Evolutionary conservation across 1,140 invertebrate genomes (phyloP).

Genomic region (Drosophila sp.): DNA sequence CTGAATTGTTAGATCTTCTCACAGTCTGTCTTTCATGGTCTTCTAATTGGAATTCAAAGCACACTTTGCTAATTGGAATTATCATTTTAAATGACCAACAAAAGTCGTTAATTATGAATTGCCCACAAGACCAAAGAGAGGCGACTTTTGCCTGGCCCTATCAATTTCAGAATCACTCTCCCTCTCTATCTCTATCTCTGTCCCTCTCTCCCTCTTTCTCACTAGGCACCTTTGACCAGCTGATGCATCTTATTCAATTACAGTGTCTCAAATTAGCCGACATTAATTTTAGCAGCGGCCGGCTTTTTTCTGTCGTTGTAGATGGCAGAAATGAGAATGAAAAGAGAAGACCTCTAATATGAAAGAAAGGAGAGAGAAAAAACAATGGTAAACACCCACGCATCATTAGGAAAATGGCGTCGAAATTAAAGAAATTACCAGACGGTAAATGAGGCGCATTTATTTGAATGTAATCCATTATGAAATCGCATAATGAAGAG

Average conservation of each 20-base stretch:
- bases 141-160: slow-evolving; percentile 14
- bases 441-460: slow-evolving; percentile 73
- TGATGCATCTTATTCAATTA: slow-evolving; percentile 78
- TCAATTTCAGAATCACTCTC: slow-evolving; percentile 42
- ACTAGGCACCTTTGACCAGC: slow-evolving; percentile 17
- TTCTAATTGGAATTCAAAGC: slow-evolving; percentile 8
- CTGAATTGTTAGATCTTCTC: neutral
- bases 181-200: too few species aligned
- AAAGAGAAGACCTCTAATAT: neutral
- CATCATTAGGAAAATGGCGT: slow-evolving; percentile 75
- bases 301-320: slow-evolving; percentile 6
- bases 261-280: slow-evolving; percentile 65
- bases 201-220: too few species aligned
- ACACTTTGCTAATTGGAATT: slow-evolving; percentile 37
- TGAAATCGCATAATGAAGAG: slow-evolving; percentile 82
- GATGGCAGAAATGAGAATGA: slow-evolving; percentile 15
- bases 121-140: neutral
- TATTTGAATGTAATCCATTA: slow-evolving; percentile 83
- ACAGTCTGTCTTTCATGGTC: neutral
- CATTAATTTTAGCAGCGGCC: slow-evolving; percentile 67
- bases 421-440: slow-evolving; percentile 80
- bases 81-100: slow-evolving; percentile 19
- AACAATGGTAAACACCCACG: slow-evolving; percentile 44
- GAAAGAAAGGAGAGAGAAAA: slow-evolving; percentile 6
- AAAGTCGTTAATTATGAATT: slow-evolving; percentile 42